Conservation (phyloP, 1,140 invertebrate genomes). For the Drosophila ficusphila region DNA sequence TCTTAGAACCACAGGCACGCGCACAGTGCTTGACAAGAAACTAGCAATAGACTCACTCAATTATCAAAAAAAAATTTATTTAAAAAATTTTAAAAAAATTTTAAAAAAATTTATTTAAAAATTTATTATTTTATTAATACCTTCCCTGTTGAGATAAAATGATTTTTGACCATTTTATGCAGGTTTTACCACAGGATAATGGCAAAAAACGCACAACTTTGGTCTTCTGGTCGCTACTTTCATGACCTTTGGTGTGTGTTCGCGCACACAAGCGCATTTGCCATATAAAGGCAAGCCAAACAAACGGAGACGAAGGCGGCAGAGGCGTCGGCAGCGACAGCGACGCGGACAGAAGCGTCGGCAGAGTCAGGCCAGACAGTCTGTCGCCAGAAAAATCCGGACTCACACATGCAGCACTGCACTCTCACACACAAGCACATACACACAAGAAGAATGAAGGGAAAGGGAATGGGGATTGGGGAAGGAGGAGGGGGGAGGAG, state of each 20-base stretch:
- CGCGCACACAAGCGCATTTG: constrained; percentile 14
- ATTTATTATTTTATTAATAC: too few species aligned
- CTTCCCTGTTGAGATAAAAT: too few species aligned
- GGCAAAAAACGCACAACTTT: too few species aligned
- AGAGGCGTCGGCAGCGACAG: constrained; percentile 27
- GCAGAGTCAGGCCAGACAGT: constrained; percentile 76
- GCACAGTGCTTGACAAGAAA: not conserved
- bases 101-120: too few species aligned
- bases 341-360: constrained; percentile 21
- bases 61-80: too few species aligned
- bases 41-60: not conserved
- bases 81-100: too few species aligned
- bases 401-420: constrained; percentile 45
- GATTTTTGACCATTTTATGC: too few species aligned
- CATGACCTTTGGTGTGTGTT: not conserved
- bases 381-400: constrained; percentile 80
- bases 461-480: constrained; percentile 36
- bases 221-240: not conserved
- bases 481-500: not conserved
- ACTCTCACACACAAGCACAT: constrained; percentile 11
- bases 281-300: constrained; percentile 65
- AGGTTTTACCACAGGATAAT: too few species aligned
- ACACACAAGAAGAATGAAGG: too few species aligned
- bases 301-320: constrained; percentile 39
- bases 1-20: constrained; percentile 23